Percentiles rank a stretch among this genome's conserved stretches.
Conservation (phyloP, 2,888 invertebrate species). For the Torymus tubicola region DNA sequence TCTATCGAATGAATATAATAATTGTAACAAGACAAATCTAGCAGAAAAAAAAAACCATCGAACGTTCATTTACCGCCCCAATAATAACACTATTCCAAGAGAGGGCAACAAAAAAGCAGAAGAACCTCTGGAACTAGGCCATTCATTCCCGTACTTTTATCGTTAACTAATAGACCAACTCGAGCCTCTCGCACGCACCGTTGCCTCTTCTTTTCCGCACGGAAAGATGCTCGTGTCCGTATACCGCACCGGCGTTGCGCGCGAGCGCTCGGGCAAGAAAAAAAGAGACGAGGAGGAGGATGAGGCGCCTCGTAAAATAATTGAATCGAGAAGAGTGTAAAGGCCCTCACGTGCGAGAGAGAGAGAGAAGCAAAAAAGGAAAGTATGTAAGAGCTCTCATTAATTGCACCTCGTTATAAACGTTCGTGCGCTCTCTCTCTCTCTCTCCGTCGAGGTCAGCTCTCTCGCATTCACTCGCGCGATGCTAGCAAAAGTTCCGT, state of each 20-base stretch:
- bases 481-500: constrained; percentile 32
- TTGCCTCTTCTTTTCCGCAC: too few relatives aligned
- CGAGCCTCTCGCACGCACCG: too few relatives aligned
- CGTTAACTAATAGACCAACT: too few relatives aligned
- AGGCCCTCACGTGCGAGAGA: neutral
- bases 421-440: constrained; percentile 35
- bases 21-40: too few relatives aligned
- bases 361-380: constrained; percentile 3
- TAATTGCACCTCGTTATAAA: constrained; percentile 52
- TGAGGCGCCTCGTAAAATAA: constrained; percentile 47
- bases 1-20: too few relatives aligned
- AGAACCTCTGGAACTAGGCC: too few relatives aligned
- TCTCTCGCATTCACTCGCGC: neutral
- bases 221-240: neutral
- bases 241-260: too few relatives aligned
- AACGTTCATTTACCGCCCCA: too few relatives aligned
- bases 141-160: too few relatives aligned
- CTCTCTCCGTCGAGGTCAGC: constrained; percentile 17
- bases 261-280: neutral
- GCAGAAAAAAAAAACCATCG: too few relatives aligned
- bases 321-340: constrained; percentile 47
- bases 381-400: constrained; percentile 29
- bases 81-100: too few relatives aligned
- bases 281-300: constrained; percentile 10
- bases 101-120: too few relatives aligned